Base-by-base conservation (phyloP, 2,113 vertebrate species). In the Vulpes lagopus region DNA sequence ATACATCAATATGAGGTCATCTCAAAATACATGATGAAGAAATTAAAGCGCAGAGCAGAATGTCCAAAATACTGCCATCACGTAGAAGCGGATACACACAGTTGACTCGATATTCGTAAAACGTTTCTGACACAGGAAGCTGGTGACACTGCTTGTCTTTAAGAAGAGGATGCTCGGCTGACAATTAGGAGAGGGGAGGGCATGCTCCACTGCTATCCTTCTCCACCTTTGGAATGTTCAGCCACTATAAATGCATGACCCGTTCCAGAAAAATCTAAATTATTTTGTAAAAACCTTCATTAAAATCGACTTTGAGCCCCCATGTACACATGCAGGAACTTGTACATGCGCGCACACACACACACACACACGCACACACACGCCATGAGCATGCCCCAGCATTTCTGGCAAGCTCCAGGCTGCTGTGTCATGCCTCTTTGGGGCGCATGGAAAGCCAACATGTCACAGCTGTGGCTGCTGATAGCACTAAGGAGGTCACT, bases 41-140 rank as follows among this genome's bases (percentile, higher is more conserved):
- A 67, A 51, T 11, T 2, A 19, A 12, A 11, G 35, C 3, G 0
- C 49, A 78, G 62, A 83, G 25, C 17, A n/a, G 65, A 64, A 27
- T 0, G 4, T 2, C 3, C 8, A 4, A 74, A 22, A 35, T 0
- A 0, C 14, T 8, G 20, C n/a, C 43, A 0, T 1, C 4, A 3
- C 43, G 53, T 1, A 20, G 51, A 32, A 79, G 30, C 62, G 32
- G 27, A 5, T 0, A 1, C 0, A 11, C 0, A 38, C 15, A 14
- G 32, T 5, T 2, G 30, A 10, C 23, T 4, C 20, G 0, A n/a
- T 1, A 1, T 55, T 19, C 19, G 30, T 43, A 17, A 43, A 25
- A 12, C 0, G 14, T 38, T 7, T 23, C 62, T 23, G 32, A 32
- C 20, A 0, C 14, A 20, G 80, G n/a, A 57, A 78, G 60, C 82